A percentile compares a stretch with the other conserved stretches of the same genome.
Conservation (phyloP, 2,113 vertebrate species). For the Tetraodon nigroviridis region DNA sequence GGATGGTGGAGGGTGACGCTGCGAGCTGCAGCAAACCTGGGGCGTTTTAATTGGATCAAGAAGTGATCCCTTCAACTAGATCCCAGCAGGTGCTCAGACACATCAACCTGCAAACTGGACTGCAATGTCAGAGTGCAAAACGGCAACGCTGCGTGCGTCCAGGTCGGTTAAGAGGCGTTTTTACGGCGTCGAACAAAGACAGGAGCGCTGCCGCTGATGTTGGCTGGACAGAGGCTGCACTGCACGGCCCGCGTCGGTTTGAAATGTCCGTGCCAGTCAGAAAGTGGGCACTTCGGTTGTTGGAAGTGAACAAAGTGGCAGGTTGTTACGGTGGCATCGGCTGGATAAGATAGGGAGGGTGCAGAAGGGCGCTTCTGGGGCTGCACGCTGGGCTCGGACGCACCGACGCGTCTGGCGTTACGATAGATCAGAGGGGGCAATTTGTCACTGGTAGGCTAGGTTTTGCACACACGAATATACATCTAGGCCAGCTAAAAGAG, state of each 20-base stretch:
- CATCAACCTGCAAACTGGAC: slow-evolving; percentile 29
- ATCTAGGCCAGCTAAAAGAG: neutral
- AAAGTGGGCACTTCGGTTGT: neutral
- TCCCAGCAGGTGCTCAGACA: slow-evolving; percentile 59
- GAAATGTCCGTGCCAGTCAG: neutral
- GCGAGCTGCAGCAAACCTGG: slow-evolving; percentile 46
- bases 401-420: too few relatives aligned
- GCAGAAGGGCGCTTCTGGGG: neutral
- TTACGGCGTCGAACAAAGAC: neutral
- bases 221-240: neutral
- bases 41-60: slow-evolving; percentile 69
- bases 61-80: slow-evolving; percentile 64
- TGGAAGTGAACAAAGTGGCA: too few relatives aligned
- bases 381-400: neutral
- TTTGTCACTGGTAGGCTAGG: too few relatives aligned
- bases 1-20: slow-evolving; percentile 19
- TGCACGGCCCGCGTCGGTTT: neutral
- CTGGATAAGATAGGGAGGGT: neutral
- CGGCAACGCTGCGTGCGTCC: slow-evolving; percentile 6
- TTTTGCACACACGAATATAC: too few relatives aligned
- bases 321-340: neutral
- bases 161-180: slow-evolving; percentile 19
- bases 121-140: slow-evolving; percentile 2
- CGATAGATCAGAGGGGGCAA: too few relatives aligned
- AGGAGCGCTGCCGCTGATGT: too few relatives aligned